Conservation (phyloP, 2,888 invertebrate species). For the Calliphora vomitoria region DNA sequence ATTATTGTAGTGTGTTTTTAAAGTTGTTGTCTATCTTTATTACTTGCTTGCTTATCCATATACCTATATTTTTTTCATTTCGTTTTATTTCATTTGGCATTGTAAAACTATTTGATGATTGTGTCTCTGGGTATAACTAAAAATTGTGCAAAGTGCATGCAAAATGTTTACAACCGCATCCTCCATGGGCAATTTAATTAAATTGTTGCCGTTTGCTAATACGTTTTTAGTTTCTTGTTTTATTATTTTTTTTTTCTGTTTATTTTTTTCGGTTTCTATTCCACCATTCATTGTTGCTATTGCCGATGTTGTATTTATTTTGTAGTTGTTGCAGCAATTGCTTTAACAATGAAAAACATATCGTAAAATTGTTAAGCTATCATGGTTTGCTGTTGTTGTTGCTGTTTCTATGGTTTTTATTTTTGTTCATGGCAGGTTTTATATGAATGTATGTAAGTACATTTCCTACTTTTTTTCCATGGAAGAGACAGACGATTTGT, state of each 20-base stretch:
- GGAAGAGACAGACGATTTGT: slow-evolving; percentile 56
- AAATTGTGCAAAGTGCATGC: slow-evolving; percentile 74
- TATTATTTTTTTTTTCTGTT: slow-evolving; percentile 21
- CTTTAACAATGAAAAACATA: slow-evolving; percentile 69
- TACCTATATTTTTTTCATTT: slow-evolving; percentile 23
- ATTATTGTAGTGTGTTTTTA: not conserved
- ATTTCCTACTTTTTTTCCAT: slow-evolving; percentile 44
- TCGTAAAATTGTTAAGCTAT: slow-evolving; percentile 68
- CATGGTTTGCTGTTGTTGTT: slow-evolving; percentile 46
- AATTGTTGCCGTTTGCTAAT: slow-evolving; percentile 78
- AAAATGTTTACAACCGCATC: slow-evolving; percentile 75
- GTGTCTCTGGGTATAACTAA: slow-evolving; percentile 61
- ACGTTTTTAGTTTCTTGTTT: slow-evolving; percentile 68
- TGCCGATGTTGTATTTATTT: slow-evolving; percentile 35
- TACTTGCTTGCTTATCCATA: not conserved
- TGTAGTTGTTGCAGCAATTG: slow-evolving; percentile 63
- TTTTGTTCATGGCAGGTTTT: slow-evolving; percentile 62
- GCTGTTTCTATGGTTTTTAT: slow-evolving; percentile 45
- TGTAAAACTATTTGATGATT: slow-evolving; percentile 65
- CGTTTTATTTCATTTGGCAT: slow-evolving; percentile 56
- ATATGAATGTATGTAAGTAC: slow-evolving; percentile 1
- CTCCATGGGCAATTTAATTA: slow-evolving; percentile 80
- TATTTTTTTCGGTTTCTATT: slow-evolving; percentile 27
- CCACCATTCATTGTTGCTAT: slow-evolving; percentile 40
- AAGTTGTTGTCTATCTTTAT: not conserved